phyloP scores from a whole-genome alignment of 2,797 vertebrate species.

The Menidia menidia region DNA sequence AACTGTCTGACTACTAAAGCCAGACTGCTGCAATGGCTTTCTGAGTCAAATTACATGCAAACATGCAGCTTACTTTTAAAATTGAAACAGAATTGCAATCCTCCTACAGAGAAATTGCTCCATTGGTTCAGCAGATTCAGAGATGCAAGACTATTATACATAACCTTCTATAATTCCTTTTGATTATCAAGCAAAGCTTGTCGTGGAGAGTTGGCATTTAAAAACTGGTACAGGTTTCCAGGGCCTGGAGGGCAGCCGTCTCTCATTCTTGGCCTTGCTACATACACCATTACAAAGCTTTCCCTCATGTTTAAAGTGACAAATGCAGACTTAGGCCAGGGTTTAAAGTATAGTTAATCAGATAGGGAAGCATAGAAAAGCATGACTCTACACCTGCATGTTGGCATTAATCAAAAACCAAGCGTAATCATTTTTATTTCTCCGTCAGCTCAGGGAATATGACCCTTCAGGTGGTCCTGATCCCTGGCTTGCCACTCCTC shows the following conservation, averaged over 20 bases:
- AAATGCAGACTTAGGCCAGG: constrained; percentile 53
- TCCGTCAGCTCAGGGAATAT: constrained; percentile 55
- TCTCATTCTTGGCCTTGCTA: constrained; percentile 9
- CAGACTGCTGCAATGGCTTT: neutral
- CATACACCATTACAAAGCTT: constrained; percentile 23
- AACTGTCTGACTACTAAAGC: constrained; percentile 19
- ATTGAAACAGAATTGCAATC: constrained; percentile 5
- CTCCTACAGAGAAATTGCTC: constrained; percentile 1
- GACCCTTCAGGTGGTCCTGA: constrained; percentile 48
- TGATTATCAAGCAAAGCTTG: constrained; percentile 50
- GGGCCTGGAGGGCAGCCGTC: constrained; percentile 41
- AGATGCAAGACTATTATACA: constrained; percentile 60
- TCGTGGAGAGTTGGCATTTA: constrained; percentile 68
- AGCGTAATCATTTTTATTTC: constrained; percentile 65
- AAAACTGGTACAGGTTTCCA: constrained; percentile 49
- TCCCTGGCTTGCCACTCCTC: constrained; percentile 22
- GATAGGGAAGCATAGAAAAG: constrained; percentile 24
- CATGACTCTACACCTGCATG: constrained; percentile 26
- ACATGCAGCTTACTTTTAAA: neutral
- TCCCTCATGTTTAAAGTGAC: constrained; percentile 58
- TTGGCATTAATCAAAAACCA: constrained; percentile 57
- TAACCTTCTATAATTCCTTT: constrained; percentile 55
- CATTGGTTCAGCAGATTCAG: constrained; percentile 42
- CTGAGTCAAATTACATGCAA: neutral
- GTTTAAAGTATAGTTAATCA: constrained; percentile 60